These are phyloP conservation scores for Acromyrmex echinatior DNA, from an alignment of 1,140 invertebrate genomes.

Conservation along the genomic window DNA sequence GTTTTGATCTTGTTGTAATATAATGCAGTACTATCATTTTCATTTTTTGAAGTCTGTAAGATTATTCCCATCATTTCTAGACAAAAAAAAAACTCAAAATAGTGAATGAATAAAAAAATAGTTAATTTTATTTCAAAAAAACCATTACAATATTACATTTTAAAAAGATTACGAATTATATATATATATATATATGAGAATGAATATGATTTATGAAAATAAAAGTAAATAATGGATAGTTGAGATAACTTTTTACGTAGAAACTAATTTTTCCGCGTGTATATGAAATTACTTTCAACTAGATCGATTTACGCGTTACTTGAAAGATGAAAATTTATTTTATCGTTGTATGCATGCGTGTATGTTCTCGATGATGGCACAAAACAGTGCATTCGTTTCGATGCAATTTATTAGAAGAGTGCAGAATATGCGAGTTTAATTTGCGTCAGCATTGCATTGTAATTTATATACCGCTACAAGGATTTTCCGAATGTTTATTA, in stretches of 20 bases:
- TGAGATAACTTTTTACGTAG: not conserved
- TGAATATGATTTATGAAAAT: not conserved
- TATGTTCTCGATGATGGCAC: not conserved
- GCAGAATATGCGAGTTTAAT: conserved; percentile 33
- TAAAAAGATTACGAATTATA: too few relatives aligned
- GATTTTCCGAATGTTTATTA: not conserved
- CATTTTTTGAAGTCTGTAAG: not conserved
- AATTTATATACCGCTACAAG: conserved; percentile 35
- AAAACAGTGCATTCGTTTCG: conserved; percentile 24
- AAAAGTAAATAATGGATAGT: not conserved
- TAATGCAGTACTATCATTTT: not conserved
- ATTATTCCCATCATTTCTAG: not conserved
- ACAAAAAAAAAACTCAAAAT: not conserved
- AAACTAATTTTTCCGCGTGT: not conserved
- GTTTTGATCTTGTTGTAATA: conserved; percentile 44
- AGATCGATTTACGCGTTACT: not conserved
- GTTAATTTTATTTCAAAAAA: not conserved
- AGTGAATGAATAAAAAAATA: not conserved
- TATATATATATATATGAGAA: not conserved
- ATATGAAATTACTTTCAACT: not conserved
- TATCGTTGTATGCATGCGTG: not conserved
- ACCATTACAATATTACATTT: too few relatives aligned
- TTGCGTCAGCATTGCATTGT: conserved; percentile 32
- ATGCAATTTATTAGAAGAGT: conserved; percentile 32
- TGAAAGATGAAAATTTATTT: conserved; percentile 8